Base-by-base conservation (phyloP, 2,888 invertebrate species). In the Archaeoteleia sp. region DNA sequence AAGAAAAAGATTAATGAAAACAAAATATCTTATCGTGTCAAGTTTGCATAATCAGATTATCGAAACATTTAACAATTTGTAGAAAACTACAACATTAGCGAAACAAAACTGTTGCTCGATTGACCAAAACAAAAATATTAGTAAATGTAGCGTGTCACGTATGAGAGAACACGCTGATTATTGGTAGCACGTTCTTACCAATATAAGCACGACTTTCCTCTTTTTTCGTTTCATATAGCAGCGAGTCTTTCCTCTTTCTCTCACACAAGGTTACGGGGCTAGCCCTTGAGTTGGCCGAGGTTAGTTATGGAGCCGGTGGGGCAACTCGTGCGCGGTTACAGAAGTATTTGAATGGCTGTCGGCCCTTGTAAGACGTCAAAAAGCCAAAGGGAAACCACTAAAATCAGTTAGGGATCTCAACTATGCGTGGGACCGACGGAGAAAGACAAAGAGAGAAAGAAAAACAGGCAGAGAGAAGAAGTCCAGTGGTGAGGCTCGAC, bases 331-430 rank as follows among this genome's bases (percentile, higher is more conserved):
- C 78, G 80, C 77, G 81, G 81, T 82, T 80, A 78, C 81, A 81
- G 77, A 83, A 84, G 80, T 83, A 84, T 83, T 82, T 78, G 79
- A 83, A 83, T 80, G 80, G 77, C 75, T 80, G 82, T 83, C 78
- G 83, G 82, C 78, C 80, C 82, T 81, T 82, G 83, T 82, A 81
- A 84, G 78, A 82, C 76, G 82, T 84, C 84, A 81, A 84, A 84
- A 83, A 84, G 84, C 83, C 83, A 82, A 82, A 83, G 81, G 76
- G 78, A 84, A 84, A 82, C 82, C 81, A 83, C 82, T 82, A 82
- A 84, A 85, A 85, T 84, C 83, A 81, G 82, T 83, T 83, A 81
- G 80, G 83, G 82, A 82, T 83, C 82, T 84, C 82, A 83, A 85
- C 83, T 83, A 80, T 76, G 71, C 74, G 71, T 71, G 66, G 69